Percentiles rank a stretch among this genome's conserved stretches.
These are phyloP conservation scores for Trissolcus basalis DNA, from an alignment of 1,140 invertebrate genomes.

Conservation along the genomic window DNA sequence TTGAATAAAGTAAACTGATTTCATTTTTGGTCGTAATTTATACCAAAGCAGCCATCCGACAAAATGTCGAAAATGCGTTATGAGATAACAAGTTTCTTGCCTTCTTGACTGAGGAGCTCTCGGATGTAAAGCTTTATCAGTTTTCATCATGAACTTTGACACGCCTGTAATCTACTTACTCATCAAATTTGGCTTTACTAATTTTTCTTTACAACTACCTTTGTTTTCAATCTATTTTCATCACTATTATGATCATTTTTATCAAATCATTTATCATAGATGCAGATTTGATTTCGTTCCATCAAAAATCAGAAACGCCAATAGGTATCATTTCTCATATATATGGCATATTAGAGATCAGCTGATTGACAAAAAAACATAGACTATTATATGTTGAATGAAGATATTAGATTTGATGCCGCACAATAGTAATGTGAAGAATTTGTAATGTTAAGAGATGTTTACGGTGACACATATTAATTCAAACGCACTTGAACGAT, in stretches of 20 bases:
- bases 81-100: conserved; percentile 57
- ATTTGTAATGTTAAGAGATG: conserved; percentile 31
- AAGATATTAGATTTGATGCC: conserved; percentile 26
- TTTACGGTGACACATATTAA: conserved; percentile 39
- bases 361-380: not conserved
- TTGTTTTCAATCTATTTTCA: conserved; percentile 20
- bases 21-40: too few species aligned
- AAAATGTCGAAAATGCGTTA: conserved; percentile 55
- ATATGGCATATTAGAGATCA: too few species aligned
- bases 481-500: conserved; percentile 22
- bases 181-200: conserved; percentile 32
- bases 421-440: conserved; percentile 31
- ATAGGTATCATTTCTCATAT: too few species aligned
- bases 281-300: too few species aligned
- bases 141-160: conserved; percentile 58
- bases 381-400: conserved; percentile 15
- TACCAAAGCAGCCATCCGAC: conserved; percentile 38
- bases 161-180: conserved; percentile 51
- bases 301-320: not conserved
- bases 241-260: too few species aligned
- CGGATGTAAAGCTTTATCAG: conserved; percentile 55
- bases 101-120: conserved; percentile 41
- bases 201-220: conserved; percentile 51
- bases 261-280: too few species aligned
- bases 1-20: too few species aligned